Evolutionary conservation across 2,888 invertebrate species (phyloP), one percentile per base, ranked within the genome.

Genomic region (Scaptodrosophila latifasciaeformis): DNA sequence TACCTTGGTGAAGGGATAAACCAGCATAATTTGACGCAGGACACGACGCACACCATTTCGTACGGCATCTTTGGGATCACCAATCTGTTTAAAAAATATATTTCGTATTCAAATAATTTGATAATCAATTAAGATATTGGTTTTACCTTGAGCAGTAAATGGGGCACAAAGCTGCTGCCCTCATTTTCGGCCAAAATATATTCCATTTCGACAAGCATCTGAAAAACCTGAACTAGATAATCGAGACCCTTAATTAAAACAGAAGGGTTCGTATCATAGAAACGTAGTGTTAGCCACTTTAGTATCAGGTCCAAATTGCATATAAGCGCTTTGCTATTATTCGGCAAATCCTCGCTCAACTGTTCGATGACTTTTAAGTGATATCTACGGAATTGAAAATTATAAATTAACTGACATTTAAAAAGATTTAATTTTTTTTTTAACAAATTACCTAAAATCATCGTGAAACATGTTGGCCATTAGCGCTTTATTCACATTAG

Each of bases 191-290:
- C 89, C 89, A 99, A 90, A 34, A 92, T 92, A 84, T 97, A 97
- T 59, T 93, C 92, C 59, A 90, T 90, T 34, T 93, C 91, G 42
- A 92, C 92, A 24, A 97, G 88, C 82, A 92, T 89, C 61, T 90
- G 90, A 86, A 99, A 97, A 54, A 97, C 93, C 13, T 90, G 86
- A 60, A 92, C 91, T 9, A 98, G 88, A 86, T 96, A 98, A 84
- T 98, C 98, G 70, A 99, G 88, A n/a, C 95, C 96, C 88, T 96
- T 97, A 71, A 98, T 89, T 57, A 99, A 89, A 30, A 99, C 98
- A 12, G 97, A 96, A 7, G 99, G 98, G 88, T 99, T 99, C 18
- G 99, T 99, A 87, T 99, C 99, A 82, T 97, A 99, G 88, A 99
- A 99, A 57, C 99, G 89, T 42, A 99, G 87, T 0, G 98, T 97